phyloP scores from a whole-genome alignment of 2,113 vertebrate species.

The Tinamus guttatus region DNA sequence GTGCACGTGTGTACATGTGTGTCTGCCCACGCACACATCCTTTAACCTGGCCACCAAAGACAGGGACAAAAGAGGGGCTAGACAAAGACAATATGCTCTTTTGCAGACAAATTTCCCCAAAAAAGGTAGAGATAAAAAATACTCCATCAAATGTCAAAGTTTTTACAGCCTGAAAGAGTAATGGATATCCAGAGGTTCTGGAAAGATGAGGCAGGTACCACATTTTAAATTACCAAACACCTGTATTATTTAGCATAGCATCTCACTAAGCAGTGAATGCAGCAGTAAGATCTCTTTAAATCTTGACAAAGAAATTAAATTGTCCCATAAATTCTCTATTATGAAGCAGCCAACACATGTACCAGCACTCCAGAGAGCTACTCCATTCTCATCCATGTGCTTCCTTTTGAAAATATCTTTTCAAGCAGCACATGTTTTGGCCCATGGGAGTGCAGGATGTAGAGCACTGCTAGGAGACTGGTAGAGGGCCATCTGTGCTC shows the following conservation, averaged over 20 bases:
- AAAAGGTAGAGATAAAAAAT: neutral
- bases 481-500: constrained; percentile 31
- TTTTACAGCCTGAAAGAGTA: neutral
- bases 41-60: neutral
- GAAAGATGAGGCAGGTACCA: neutral
- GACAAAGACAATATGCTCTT: fast-evolving
- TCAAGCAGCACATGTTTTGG: neutral
- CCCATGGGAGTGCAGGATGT: neutral
- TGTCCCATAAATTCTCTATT: neutral
- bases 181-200: neutral
- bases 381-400: neutral
- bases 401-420: neutral
- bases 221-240: neutral
- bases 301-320: neutral
- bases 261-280: neutral
- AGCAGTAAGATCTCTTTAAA: neutral
- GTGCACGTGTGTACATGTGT: too few species aligned
- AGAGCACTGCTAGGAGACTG: neutral
- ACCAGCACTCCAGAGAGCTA: neutral
- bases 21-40: neutral
- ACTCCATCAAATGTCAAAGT: neutral
- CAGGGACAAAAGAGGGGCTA: neutral
- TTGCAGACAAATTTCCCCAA: neutral
- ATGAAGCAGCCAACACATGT: neutral
- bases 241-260: neutral